These are phyloP conservation scores for Acipenser ruthenus DNA, from an alignment of 2,797 vertebrate species.

Conservation along the genomic window DNA sequence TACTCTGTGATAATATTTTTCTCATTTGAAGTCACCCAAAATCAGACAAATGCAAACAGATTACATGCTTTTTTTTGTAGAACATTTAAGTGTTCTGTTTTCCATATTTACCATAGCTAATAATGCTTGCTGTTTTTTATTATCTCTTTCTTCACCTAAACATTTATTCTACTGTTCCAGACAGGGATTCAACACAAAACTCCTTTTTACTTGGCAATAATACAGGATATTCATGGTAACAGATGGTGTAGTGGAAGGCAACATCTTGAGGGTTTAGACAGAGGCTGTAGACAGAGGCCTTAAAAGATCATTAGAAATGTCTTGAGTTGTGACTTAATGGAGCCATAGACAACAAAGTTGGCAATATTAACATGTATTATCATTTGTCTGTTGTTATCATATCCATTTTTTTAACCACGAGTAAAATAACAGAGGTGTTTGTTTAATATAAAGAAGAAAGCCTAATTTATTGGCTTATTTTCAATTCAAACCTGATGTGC, in stretches of 20 bases:
- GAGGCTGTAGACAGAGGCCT: slow-evolving; percentile 61
- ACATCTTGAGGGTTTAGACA: slow-evolving; percentile 58
- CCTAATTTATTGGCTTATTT: not conserved
- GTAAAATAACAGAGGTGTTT: not conserved
- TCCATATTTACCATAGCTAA: too few species aligned
- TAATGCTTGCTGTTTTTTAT: too few species aligned
- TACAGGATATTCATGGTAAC: slow-evolving; percentile 63
- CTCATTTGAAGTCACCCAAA: too few species aligned
- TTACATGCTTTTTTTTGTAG: not conserved
- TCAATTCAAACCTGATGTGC: not conserved
- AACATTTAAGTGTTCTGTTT: too few species aligned
- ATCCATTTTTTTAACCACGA: not conserved
- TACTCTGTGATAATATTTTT: too few species aligned
- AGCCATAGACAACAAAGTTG: slow-evolving; percentile 42
- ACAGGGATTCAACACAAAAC: not conserved
- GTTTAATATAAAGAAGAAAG: not conserved
- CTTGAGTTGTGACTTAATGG: slow-evolving; percentile 47
- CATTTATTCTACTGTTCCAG: not conserved
- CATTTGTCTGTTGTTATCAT: slow-evolving; percentile 36
- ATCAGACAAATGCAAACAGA: not conserved
- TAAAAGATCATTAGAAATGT: slow-evolving; percentile 55
- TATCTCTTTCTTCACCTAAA: not conserved
- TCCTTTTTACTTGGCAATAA: slow-evolving; percentile 56
- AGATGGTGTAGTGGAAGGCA: slow-evolving; percentile 64
- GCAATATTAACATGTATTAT: slow-evolving; percentile 47